A percentile compares a stretch with the other conserved stretches of the same genome.
Conservation (phyloP, 1,140 invertebrate genomes). For the Aporrectodea caliginosa region DNA sequence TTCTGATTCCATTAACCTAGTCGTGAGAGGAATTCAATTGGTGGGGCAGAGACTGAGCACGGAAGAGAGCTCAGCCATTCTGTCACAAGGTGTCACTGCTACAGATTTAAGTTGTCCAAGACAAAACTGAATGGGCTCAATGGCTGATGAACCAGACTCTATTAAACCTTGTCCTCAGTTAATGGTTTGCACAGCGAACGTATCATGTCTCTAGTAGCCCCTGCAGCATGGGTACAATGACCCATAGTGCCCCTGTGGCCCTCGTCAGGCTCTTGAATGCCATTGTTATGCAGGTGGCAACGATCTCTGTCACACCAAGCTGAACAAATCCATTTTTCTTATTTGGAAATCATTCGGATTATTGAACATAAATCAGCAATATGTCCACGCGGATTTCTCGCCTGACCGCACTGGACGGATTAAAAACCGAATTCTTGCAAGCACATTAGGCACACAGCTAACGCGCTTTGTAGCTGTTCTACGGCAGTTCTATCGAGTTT, state of each 20-base stretch:
- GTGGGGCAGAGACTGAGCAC: no score
- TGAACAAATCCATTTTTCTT: not conserved
- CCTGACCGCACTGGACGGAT: not conserved
- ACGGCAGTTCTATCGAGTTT: no score
- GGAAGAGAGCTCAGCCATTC: no score
- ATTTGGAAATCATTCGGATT: not conserved
- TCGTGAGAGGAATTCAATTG: no score
- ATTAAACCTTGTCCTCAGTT: no score
- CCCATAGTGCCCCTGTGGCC: not conserved
- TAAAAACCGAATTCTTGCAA: not conserved
- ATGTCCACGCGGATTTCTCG: not conserved
- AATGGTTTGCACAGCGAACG: no score
- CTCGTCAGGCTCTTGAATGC: not conserved
- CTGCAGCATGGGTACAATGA: not conserved
- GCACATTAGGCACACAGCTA: not conserved
- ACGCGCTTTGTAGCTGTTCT: no score
- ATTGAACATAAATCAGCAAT: conserved; percentile 3
- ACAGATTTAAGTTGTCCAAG: no score
- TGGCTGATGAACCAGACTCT: no score
- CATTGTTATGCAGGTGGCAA: not conserved
- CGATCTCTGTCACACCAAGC: not conserved
- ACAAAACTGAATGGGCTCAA: no score
- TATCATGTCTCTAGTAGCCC: not conserved
- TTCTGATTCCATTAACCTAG: no score
- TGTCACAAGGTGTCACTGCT: no score